Evolutionary conservation across 2,888 invertebrate genomes (phyloP).

Genomic region (Diadegma fenestrale): DNA sequence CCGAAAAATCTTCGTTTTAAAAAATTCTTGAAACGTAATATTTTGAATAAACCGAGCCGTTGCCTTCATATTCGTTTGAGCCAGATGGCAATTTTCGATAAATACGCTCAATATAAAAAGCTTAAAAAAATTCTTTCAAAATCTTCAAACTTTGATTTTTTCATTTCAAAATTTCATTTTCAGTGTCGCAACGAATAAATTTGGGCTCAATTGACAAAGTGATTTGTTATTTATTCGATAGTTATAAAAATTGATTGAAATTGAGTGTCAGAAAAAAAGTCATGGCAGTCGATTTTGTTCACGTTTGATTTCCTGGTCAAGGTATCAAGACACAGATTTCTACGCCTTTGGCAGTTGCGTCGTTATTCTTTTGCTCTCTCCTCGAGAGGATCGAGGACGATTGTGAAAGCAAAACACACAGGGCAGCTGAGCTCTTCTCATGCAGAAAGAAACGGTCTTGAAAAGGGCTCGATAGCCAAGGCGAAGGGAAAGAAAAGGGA

Average conservation of each 20-base stretch:
- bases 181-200: background rate
- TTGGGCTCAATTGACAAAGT: background rate
- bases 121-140: too few relatives aligned
- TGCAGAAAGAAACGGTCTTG: conserved; percentile 9
- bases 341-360: conserved; percentile 20
- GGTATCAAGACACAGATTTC: background rate
- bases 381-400: conserved; percentile 17
- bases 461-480: conserved; percentile 31
- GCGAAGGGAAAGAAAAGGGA: background rate
- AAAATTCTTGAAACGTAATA: background rate
- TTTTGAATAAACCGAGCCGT: background rate
- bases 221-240: background rate
- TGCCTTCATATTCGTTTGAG: background rate
- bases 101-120: too few relatives aligned
- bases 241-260: background rate
- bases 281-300: background rate
- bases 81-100: background rate
- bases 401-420: background rate
- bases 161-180: too few relatives aligned
- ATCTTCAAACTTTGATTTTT: too few relatives aligned
- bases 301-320: background rate
- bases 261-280: background rate
- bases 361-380: conserved; percentile 6
- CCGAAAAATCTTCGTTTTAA: too few relatives aligned
- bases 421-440: conserved; percentile 40